A percentile compares a stretch with the other conserved stretches of the same genome.
Conservation (phyloP, 2,113 vertebrate species). For the Nettapus auritus region DNA sequence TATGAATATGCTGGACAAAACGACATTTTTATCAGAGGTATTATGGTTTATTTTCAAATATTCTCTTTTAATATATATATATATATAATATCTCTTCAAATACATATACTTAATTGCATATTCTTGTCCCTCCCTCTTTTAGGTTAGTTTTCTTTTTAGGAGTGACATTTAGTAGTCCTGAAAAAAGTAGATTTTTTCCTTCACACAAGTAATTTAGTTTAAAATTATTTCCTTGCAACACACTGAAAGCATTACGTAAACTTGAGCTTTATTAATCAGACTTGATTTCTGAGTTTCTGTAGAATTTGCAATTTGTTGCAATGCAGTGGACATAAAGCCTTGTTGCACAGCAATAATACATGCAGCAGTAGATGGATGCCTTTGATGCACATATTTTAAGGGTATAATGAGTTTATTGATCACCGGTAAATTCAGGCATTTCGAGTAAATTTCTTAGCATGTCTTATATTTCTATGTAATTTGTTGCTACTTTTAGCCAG, state of each 20-base stretch:
- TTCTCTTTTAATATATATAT: background rate
- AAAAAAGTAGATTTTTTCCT: background rate
- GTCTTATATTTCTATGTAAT: background rate
- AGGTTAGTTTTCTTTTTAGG: slow-evolving; percentile 13
- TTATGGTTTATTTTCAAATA: background rate
- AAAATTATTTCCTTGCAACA: background rate
- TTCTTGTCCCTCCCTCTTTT: background rate
- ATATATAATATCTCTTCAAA: background rate
- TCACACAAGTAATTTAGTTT: background rate
- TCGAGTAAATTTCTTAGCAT: background rate
- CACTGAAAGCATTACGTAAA: background rate
- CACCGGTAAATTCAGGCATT: background rate
- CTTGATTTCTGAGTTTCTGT: slow-evolving; percentile 5
- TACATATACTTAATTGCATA: background rate
- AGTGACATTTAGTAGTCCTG: background rate
- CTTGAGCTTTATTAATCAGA: background rate
- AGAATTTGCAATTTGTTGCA: background rate
- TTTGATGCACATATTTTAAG: background rate
- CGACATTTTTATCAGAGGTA: background rate
- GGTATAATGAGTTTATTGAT: background rate
- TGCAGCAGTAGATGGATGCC: background rate
- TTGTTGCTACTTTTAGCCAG: slow-evolving; percentile 7
- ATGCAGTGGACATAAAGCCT: background rate
- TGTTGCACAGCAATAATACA: background rate
- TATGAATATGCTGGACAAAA: background rate